A percentile compares a stretch with the other conserved stretches of the same genome.
These are phyloP conservation scores for Semibalanus balanoides DNA, from an alignment of 1,140 invertebrate genomes.

Conservation along the genomic window DNA sequence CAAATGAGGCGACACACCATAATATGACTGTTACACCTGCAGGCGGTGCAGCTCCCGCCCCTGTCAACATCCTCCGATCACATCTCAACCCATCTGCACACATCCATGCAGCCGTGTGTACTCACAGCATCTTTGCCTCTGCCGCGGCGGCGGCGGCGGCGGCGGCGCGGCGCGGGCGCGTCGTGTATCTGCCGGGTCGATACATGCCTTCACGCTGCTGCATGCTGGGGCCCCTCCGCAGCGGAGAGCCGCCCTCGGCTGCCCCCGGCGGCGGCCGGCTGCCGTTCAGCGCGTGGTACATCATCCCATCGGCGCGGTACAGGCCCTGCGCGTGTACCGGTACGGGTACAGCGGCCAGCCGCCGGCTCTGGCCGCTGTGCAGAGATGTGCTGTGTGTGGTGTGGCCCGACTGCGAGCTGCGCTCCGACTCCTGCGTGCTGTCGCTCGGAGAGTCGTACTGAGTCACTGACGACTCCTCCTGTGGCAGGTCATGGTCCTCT, in stretches of 20 bases:
- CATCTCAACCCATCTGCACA: no score
- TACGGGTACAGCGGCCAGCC: background rate
- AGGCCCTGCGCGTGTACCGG: background rate
- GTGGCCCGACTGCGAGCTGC: background rate
- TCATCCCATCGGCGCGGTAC: background rate
- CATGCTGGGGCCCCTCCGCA: background rate
- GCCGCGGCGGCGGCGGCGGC: no score
- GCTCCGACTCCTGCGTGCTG: background rate
- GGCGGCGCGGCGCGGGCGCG: no score
- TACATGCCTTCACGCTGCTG: background rate
- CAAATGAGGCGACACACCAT: no score
- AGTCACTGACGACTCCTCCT: background rate
- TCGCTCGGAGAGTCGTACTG: background rate
- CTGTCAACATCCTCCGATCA: no score
- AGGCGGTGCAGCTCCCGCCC: no score
- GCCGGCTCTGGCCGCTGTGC: background rate
- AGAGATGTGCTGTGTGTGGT: background rate
- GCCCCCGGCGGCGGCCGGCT: no score
- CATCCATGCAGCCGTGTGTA: no score
- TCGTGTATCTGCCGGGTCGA: background rate
- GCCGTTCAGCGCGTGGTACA: background rate
- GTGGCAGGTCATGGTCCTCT: background rate
- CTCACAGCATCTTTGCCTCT: background rate
- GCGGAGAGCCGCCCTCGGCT: no score
- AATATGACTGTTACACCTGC: no score